phyloP scores from a whole-genome alignment of 2,113 vertebrate species.

The Saccopteryx bilineata region DNA sequence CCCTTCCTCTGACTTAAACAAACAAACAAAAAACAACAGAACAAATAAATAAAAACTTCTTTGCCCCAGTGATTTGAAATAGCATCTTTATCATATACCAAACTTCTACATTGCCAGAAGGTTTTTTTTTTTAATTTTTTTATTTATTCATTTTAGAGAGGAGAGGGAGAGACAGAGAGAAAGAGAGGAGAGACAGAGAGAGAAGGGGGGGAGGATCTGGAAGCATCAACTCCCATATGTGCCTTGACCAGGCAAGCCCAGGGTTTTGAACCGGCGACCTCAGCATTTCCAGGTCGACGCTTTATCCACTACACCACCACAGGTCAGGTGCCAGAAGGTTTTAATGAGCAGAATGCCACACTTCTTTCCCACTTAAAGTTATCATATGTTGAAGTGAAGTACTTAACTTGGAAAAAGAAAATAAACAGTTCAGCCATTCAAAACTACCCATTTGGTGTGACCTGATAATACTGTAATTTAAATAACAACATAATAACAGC shows the following conservation, averaged over 20 bases:
- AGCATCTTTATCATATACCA: constrained; percentile 9
- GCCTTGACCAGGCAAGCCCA: too few relatives aligned
- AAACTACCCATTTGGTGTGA: neutral
- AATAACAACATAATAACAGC: neutral
- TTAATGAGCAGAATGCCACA: constrained; percentile 49
- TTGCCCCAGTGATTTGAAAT: constrained; percentile 48
- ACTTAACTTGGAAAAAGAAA: constrained; percentile 38
- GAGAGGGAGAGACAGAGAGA: too few relatives aligned
- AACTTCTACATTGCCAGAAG: constrained; percentile 9
- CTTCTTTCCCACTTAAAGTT: constrained; percentile 43
- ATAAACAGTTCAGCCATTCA: neutral
- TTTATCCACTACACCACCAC: too few relatives aligned
- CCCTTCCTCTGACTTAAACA: too few relatives aligned
- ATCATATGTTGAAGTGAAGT: neutral
- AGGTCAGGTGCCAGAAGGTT: constrained; percentile 5
- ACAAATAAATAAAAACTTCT: neutral
- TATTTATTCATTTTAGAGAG: too few relatives aligned
- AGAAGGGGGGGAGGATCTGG: too few relatives aligned
- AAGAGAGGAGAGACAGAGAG: too few relatives aligned
- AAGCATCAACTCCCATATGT: too few relatives aligned
- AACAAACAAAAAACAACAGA: too few relatives aligned
- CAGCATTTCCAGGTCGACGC: too few relatives aligned
- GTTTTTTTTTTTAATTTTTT: too few relatives aligned
- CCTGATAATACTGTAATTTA: neutral
- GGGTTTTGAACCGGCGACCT: too few relatives aligned